These are phyloP conservation scores for Parazoanthus darwini DNA, from an alignment of 92 coral and sea anemone species.

Conservation along the genomic window DNA sequence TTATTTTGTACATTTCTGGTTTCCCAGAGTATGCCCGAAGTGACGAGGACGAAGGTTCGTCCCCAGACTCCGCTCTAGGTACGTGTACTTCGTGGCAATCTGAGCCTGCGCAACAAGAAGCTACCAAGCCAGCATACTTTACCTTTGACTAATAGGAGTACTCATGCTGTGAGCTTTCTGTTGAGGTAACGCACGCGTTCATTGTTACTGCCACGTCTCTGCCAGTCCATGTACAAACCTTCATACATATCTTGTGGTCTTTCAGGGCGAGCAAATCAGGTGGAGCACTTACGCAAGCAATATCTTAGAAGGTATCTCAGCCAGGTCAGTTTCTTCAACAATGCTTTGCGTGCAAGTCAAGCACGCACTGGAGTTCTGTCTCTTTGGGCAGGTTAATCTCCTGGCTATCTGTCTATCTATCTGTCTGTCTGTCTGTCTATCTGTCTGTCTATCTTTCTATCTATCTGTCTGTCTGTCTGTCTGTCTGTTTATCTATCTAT, in stretches of 20 bases:
- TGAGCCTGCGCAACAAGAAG: constrained; percentile 86
- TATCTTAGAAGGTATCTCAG: constrained; percentile 70
- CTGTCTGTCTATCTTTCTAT: no score
- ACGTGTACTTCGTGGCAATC: constrained; percentile 94
- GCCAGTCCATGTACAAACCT: constrained; percentile 55
- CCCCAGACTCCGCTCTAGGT: constrained; percentile 99
- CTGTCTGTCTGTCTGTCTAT: no score
- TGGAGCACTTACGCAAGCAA: constrained; percentile 82
- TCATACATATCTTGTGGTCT: constrained; percentile 74
- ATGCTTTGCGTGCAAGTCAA: constrained; percentile 17
- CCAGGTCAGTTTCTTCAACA: constrained; percentile 50
- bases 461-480: no score
- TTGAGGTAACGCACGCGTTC: constrained; percentile 84
- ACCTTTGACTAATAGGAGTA: constrained; percentile 83
- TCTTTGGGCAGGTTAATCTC: background rate
- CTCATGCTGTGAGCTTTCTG: constrained; percentile 46
- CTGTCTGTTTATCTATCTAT: no score
- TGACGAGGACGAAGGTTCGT: constrained; percentile 93
- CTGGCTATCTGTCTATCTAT: background rate
- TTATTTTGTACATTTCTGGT: background rate
- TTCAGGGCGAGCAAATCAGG: constrained; percentile 72
- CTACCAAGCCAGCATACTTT: constrained; percentile 85
- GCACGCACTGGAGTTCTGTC: constrained; percentile 2
- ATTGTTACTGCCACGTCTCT: constrained; percentile 45
- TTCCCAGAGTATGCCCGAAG: constrained; percentile 70